Percentiles rank a stretch among this genome's conserved stretches.
Conservation (phyloP, 2,797 vertebrate species). For the Acipenser oxyrinchus region DNA sequence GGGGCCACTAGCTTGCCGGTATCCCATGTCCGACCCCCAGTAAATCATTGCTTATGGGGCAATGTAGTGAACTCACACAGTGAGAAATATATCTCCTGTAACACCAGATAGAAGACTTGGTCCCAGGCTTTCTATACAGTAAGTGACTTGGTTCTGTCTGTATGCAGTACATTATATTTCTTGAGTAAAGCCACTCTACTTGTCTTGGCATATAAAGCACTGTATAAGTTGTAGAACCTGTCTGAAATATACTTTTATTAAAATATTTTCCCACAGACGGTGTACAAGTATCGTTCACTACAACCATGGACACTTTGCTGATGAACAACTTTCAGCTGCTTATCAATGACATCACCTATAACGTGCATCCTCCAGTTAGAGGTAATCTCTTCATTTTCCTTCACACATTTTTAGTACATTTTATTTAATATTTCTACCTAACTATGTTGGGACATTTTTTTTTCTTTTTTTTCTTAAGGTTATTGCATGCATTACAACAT, state of each 20-base stretch:
- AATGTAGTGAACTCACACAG: no score
- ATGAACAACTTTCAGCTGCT: conserved; percentile 66
- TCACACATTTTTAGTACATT: neutral
- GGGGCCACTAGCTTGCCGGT: no score
- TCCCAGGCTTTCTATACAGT: no score
- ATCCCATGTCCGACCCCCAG: no score
- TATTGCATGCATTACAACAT: neutral
- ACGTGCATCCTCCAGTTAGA: conserved; percentile 45
- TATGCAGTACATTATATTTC: no score
- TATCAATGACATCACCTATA: conserved; percentile 53
- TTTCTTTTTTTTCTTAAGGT: neutral
- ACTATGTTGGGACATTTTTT: neutral
- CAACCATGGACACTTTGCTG: conserved; percentile 61
- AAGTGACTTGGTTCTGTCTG: no score
- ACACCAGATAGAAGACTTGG: no score
- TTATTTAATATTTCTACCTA: neutral
- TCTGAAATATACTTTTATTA: neutral
- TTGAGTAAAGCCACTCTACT: neutral
- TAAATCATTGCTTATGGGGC: no score
- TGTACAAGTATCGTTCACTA: conserved; percentile 52
- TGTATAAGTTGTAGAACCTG: neutral
- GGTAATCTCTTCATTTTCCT: conserved; percentile 38
- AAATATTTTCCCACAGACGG: conserved; percentile 49
- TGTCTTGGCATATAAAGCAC: no score
- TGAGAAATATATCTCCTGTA: no score